A percentile compares a stretch with the other conserved stretches of the same genome.
phyloP scores from a whole-genome alignment of 2,113 vertebrate genomes.

The Orycteropus afer region DNA sequence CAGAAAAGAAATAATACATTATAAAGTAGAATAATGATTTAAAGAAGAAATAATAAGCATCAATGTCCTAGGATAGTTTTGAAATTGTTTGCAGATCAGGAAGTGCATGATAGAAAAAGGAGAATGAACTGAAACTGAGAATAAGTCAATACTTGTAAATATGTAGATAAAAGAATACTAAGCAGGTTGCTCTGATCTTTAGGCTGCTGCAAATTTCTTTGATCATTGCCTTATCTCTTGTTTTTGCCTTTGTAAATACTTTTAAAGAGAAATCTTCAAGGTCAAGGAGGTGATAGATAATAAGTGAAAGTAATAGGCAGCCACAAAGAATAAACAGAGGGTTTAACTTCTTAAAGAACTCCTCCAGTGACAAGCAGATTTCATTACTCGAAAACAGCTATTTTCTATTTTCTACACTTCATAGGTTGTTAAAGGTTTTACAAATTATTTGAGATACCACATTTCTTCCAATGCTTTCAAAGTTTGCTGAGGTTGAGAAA shows the following conservation, averaged over 20 bases:
- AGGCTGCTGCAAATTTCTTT: neutral
- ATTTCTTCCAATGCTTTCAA: slow-evolving; percentile 45
- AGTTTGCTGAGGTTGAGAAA: slow-evolving; percentile 49
- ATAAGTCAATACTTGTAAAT: neutral
- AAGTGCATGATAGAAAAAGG: neutral
- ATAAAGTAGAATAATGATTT: neutral
- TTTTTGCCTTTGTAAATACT: neutral
- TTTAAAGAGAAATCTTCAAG: neutral
- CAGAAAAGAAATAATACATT: neutral
- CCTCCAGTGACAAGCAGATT: neutral
- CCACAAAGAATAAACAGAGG: neutral
- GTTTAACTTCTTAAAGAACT: neutral
- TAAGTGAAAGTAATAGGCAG: neutral
- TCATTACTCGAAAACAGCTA: slow-evolving; percentile 33
- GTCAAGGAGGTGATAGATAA: slow-evolving; percentile 8
- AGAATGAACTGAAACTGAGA: neutral
- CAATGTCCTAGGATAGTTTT: neutral
- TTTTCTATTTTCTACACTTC: neutral
- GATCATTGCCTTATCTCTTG: slow-evolving; percentile 21
- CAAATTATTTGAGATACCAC: neutral
- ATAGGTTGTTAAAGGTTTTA: slow-evolving; percentile 1
- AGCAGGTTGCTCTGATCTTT: neutral
- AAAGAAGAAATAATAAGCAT: neutral
- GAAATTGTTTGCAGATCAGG: neutral
- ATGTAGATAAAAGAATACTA: neutral